Conservation (phyloP, 2,888 invertebrate species). For the Dryobota labecula region DNA sequence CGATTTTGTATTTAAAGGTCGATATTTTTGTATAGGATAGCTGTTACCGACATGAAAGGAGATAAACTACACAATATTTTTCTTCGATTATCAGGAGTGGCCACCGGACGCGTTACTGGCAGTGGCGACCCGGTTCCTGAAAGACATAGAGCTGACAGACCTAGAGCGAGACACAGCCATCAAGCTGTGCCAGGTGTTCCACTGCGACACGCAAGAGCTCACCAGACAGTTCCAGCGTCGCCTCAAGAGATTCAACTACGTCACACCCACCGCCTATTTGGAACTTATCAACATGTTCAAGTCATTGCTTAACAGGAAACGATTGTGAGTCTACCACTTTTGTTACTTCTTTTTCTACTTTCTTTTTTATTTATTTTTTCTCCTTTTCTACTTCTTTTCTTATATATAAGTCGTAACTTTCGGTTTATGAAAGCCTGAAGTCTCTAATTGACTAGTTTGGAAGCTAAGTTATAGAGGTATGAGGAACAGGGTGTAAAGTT, state of each 20-base stretch:
- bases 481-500: too few relatives aligned
- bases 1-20: too few relatives aligned
- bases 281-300: constrained; percentile 98
- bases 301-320: constrained; percentile 93
- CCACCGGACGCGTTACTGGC: constrained; percentile 97
- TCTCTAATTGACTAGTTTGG: not conserved
- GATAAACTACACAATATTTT: not conserved
- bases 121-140: constrained; percentile 95
- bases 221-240: constrained; percentile 91
- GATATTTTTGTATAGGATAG: too few relatives aligned
- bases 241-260: constrained; percentile 95
- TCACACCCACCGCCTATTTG: constrained; percentile 98
- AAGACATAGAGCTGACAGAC: constrained; percentile 94
- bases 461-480: too few relatives aligned
- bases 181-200: constrained; percentile 97
- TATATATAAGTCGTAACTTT: too few relatives aligned
- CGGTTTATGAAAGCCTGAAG: not conserved
- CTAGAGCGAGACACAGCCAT: constrained; percentile 94
- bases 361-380: too few relatives aligned
- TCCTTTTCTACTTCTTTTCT: too few relatives aligned
- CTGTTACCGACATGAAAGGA: not conserved
- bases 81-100: constrained; percentile 92
- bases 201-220: constrained; percentile 94
- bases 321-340: constrained; percentile 90
- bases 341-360: too few relatives aligned